Percentiles rank a stretch among this genome's conserved stretches.
phyloP scores from a whole-genome alignment of 2,888 invertebrate genomes.

The Pristionchus exspectatus region DNA sequence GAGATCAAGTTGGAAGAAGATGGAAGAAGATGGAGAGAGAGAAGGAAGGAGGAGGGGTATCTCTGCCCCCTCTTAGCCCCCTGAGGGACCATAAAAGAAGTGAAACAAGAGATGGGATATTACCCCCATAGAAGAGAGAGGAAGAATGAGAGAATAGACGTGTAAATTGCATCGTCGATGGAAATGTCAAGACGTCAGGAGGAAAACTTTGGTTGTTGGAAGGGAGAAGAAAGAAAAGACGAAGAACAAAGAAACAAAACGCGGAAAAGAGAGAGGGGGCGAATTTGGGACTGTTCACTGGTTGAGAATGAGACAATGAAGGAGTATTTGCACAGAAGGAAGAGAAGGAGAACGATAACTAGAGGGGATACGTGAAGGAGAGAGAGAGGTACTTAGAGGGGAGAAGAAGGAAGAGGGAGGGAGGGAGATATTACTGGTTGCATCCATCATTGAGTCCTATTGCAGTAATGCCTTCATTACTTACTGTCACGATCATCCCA shows the following conservation, averaged over 20 bases:
- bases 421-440: constrained; percentile 4
- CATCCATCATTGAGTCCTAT: neutral
- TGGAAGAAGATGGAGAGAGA: neutral
- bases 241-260: constrained; percentile 17
- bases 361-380: constrained; percentile 14
- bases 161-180: neutral
- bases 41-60: constrained; percentile 9
- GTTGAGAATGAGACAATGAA: constrained; percentile 28
- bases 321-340: constrained; percentile 19
- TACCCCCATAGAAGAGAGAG: constrained; percentile 15
- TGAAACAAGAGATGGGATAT: constrained; percentile 46
- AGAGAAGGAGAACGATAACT: constrained; percentile 47
- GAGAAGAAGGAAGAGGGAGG: neutral
- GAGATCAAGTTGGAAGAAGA: constrained; percentile 45
- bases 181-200: constrained; percentile 35
- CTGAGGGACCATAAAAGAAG: constrained; percentile 46
- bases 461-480: constrained; percentile 22
- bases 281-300: constrained; percentile 29
- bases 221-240: neutral
- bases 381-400: neutral
- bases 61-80: constrained; percentile 33
- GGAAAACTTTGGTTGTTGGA: constrained; percentile 33
- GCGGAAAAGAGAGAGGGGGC: neutral
- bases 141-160: constrained; percentile 2
- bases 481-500: neutral